Percentiles rank a stretch among this genome's conserved stretches.
These are phyloP conservation scores for Neoarius graeffei DNA, from an alignment of 2,113 vertebrate species.

Conservation along the genomic window DNA sequence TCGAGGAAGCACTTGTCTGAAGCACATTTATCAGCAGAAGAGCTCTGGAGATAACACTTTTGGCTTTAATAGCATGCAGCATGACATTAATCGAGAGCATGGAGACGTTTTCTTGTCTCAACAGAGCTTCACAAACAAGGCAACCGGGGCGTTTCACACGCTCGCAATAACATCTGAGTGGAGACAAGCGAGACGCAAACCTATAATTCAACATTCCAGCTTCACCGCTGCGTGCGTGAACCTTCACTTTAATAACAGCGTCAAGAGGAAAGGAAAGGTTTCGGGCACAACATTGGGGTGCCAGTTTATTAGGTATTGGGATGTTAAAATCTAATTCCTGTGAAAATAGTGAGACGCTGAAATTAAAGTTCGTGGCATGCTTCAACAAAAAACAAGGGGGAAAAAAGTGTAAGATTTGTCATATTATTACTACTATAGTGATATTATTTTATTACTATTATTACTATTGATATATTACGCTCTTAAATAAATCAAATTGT, in stretches of 20 bases:
- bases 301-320: conserved; percentile 1
- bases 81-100: conserved; percentile 12
- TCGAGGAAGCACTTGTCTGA: conserved; percentile 35
- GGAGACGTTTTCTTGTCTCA: conserved; percentile 1
- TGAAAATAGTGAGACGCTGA: neutral
- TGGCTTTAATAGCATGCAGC: conserved; percentile 13
- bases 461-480: neutral
- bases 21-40: conserved; percentile 8
- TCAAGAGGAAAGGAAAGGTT: neutral
- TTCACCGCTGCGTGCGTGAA: conserved; percentile 22
- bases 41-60: conserved; percentile 35
- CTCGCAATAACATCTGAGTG: conserved; percentile 13
- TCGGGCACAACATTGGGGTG: neutral
- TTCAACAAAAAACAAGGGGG: neutral
- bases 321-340: neutral
- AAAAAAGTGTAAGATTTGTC: neutral
- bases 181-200: conserved; percentile 4
- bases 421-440: neutral
- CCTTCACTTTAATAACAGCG: conserved; percentile 17
- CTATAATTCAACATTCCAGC: conserved; percentile 30
- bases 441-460: neutral
- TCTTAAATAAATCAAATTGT: neutral
- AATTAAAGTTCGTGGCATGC: neutral
- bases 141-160: conserved; percentile 16
- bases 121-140: conserved; percentile 19